Evolutionary conservation across 35 echinoderm and acorn worm species (phyloP).

Genomic region (Ophiothrix spiculata): DNA sequence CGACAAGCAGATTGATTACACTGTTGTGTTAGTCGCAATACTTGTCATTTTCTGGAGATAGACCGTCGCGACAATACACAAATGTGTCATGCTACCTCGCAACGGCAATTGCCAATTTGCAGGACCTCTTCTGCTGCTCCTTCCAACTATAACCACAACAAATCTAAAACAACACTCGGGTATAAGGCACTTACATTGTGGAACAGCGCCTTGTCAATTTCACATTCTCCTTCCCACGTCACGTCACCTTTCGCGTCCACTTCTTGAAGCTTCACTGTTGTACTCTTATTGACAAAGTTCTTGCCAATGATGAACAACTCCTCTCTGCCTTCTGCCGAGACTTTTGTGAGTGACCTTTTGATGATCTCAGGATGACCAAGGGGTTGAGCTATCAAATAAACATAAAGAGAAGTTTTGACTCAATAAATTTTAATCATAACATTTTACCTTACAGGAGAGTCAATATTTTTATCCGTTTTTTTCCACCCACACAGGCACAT

Average conservation of each 20-base stretch:
- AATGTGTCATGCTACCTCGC: too few relatives aligned
- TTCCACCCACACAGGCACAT: too few relatives aligned
- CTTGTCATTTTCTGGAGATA: neutral
- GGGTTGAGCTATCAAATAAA: conserved; percentile 75
- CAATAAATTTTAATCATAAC: too few relatives aligned
- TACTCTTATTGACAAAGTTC: conserved; percentile 85
- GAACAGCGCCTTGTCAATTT: conserved; percentile 91
- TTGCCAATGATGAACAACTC: conserved; percentile 98
- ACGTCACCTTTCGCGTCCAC: conserved; percentile 50
- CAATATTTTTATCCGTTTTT: too few relatives aligned
- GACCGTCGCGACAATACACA: too few relatives aligned
- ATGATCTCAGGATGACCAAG: conserved; percentile 92
- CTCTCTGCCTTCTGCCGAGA: conserved; percentile 79
- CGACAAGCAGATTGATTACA: too few relatives aligned
- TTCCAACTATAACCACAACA: neutral
- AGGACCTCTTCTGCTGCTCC: too few relatives aligned
- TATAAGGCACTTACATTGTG: conserved; percentile 77
- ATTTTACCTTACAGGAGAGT: too few relatives aligned
- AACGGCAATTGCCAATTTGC: neutral
- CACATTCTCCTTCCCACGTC: conserved; percentile 73
- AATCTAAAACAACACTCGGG: neutral
- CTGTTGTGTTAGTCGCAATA: neutral
- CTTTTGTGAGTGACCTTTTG: conserved; percentile 78
- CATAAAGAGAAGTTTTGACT: too few relatives aligned
- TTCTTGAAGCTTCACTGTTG: conserved; percentile 80